These are phyloP conservation scores for Antigone vipio DNA, from an alignment of 2,113 vertebrate genomes.

Conservation along the genomic window DNA sequence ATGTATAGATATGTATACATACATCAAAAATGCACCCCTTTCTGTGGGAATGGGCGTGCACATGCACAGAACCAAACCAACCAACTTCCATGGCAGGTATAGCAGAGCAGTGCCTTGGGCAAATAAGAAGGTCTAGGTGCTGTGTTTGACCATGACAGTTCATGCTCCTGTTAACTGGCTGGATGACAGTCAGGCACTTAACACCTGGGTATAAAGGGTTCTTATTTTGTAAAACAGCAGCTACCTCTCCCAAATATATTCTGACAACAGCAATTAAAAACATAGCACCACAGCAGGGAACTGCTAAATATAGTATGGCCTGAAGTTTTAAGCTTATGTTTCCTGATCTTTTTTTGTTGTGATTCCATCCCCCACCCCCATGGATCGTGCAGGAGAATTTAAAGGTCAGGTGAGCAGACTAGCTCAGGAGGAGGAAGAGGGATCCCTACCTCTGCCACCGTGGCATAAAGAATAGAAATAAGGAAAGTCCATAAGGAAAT, in stretches of 20 bases:
- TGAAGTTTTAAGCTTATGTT: neutral
- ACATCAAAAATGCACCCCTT: neutral
- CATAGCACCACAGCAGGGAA: neutral
- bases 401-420: neutral
- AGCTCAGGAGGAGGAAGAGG: neutral
- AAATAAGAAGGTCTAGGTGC: neutral
- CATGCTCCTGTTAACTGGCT: accelerated
- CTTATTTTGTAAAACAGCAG: neutral
- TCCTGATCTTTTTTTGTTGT: neutral
- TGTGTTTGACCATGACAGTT: neutral
- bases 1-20: neutral
- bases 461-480: neutral
- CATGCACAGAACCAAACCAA: neutral
- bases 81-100: neutral
- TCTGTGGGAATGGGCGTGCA: neutral
- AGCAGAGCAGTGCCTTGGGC: neutral
- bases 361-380: neutral
- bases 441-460: neutral
- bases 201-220: neutral
- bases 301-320: constrained; percentile 33
- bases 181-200: neutral
- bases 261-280: constrained; percentile 5
- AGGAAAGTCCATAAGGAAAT: neutral
- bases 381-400: neutral
- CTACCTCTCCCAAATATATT: neutral